Evolutionary conservation across 2,113 vertebrate genomes (phyloP), one percentile per base, ranked within the genome.

Genomic region (Neomonachus schauinslandi): DNA sequence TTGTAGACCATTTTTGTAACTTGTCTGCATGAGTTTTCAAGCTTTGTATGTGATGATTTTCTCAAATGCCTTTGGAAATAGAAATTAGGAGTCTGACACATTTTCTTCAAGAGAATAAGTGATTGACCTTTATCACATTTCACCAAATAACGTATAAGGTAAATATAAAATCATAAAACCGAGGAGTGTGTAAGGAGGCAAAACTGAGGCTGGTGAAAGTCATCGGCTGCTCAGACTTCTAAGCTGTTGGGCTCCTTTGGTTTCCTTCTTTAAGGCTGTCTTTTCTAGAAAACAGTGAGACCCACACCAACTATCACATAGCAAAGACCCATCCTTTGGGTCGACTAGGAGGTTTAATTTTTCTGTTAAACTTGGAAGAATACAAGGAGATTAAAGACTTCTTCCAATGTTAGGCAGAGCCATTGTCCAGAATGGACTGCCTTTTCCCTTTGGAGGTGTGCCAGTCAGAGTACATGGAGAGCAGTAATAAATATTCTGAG

Each of bases 331-430:
- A 81, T 26, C 12, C 36, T 69, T 59, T 49, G 55, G 8, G 11
- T 61, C 59, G 57, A 67, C 4, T 55, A 92, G 55, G n/a, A 92
- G 7, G 39, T 86, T 90, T 74, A 21, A 57, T 79, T 93, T 91
- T 95, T 91, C 26, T 24, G 6, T 93, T 88, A 67, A 91, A 77
- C 19, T 76, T 83, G 36, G 63, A 67, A 88, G 91, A 97, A 85
- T 11, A 69, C 7, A 28, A 92, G 61, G 59, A 96, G 42, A 93
- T 65, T 65, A 51, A 96, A 96, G 39, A 15, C 28, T 67, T 77
- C 55, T 59, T 94, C 42, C 39, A 49, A 42, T 42, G 9, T 36
- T 80, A 65, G 61, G 76, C 51, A 80, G 14, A 84, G 65, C 26
- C 82, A n/a, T 82, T 59, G 31, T 72, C 91, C 39, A 59, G 79